Base-by-base conservation (phyloP, 2,888 invertebrate genomes). In the Folsomia candida region DNA sequence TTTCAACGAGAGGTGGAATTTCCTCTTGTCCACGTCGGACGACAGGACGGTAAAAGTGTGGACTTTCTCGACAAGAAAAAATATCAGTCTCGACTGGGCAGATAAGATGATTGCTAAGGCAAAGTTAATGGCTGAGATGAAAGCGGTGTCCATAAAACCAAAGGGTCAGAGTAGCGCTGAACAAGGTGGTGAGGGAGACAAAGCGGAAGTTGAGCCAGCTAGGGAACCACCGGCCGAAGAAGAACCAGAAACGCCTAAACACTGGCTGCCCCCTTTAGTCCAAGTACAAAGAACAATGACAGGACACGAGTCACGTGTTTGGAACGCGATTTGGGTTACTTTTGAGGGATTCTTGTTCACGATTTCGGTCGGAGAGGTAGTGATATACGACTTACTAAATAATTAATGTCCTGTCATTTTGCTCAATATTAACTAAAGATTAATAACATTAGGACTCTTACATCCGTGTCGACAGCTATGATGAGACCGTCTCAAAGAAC, bases 231-330 rank as follows among this genome's bases (percentile, higher is more conserved):
- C 14, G 37, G 37, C 14, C 28, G n/a, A 27, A 62, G 20, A 9
- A 26, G 26, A 27, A 28, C 6, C 4, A 57, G 9, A 57, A 57
- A 62, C 20, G 27, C 6, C 37, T 4, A 26, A 26, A 28, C 26
- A 18, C 2, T 6, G 28, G 27, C 26, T 62, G 9, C 62, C 29
- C 3, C 62, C 62, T 6, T 26, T 28, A 6, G 27, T 25, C n/a
- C 37, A 51, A 64, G 24, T 71, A 1, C 22, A 57, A 26, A 68
- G 58, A 18, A 66, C 54, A 27, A 66, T 73, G 59, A 61, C 54
- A 20, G 74, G 74, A n/a, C 74, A 74, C 37, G 74, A 74, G 26
- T 69, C 74, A 2, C 60, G 74, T 9, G 71, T 69, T 26, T 74
- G 74, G 74, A 69, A 65, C 57, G 71, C 74, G 1, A 22, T 71